These are phyloP conservation scores for Doryteuthis pealeii DNA, from an alignment of 1,140 invertebrate species.

Conservation along the genomic window DNA sequence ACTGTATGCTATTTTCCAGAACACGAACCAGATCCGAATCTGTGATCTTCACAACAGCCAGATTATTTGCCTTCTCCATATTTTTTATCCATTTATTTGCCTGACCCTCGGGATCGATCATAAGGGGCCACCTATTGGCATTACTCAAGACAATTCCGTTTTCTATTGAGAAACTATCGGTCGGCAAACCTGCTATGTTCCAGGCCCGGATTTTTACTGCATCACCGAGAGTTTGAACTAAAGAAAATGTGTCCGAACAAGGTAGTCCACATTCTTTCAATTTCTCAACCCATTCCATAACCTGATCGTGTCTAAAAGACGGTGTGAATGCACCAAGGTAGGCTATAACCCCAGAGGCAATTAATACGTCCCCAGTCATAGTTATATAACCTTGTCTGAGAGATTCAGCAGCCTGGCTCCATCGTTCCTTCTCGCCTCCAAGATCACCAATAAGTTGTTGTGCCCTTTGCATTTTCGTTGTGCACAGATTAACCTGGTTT, in stretches of 20 bases:
- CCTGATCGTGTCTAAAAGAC: slow-evolving; percentile 57
- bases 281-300: slow-evolving; percentile 45
- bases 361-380: slow-evolving; percentile 59
- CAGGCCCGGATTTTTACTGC: slow-evolving; percentile 47
- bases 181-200: slow-evolving; percentile 53
- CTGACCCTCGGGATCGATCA: slow-evolving; percentile 56
- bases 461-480: slow-evolving; percentile 59
- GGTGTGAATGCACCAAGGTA: slow-evolving; percentile 61
- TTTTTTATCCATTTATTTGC: slow-evolving; percentile 82
- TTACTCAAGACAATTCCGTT: slow-evolving; percentile 51
- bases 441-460: slow-evolving; percentile 61
- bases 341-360: slow-evolving; percentile 60
- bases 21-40: slow-evolving; percentile 47
- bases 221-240: slow-evolving; percentile 52
- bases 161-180: slow-evolving; percentile 53
- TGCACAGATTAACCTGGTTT: slow-evolving; percentile 59
- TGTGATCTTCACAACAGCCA: slow-evolving; percentile 44
- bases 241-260: slow-evolving; percentile 50
- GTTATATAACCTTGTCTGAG: slow-evolving; percentile 56
- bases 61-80: slow-evolving; percentile 65
- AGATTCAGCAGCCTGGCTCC: slow-evolving; percentile 53
- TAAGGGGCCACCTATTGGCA: slow-evolving; percentile 49
- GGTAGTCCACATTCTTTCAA: slow-evolving; percentile 55
- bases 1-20: slow-evolving; percentile 45
- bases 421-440: slow-evolving; percentile 60